Evolutionary conservation across 2,797 vertebrate genomes (phyloP), one percentile per base, ranked within the genome.

Genomic region (Furcifer pardalis): DNA sequence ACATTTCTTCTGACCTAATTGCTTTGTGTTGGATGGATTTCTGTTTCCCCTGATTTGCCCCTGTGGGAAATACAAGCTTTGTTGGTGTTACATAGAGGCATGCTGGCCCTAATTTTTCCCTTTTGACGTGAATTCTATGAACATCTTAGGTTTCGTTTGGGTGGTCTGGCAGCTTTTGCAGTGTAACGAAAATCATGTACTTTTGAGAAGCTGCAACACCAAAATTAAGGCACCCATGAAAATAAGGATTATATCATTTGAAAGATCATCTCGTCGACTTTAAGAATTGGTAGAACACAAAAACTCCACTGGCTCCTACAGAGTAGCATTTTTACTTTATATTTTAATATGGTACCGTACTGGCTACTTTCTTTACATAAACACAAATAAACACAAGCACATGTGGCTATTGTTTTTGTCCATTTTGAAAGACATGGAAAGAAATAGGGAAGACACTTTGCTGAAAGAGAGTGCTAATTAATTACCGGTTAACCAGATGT

Each of bases 401-500:
- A 63, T 30, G 32, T 10, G 15, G 21, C 10, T 21, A 12, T 56
- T 5, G 65, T 21, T 66, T 46, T 74, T 12, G n/a, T 30, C 79
- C 56, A 30, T 81, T 77, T 52, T 77, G 52, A 71, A 81, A 77
- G 73, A 68, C 75, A 32, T 66, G 25, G 32, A 40, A n/a, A 81
- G 30, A 32, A 7, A 9, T 7, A 46, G 4, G n/a, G 71, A 74
- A 23, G 60, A 2, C n/a, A 13, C 63, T 42, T 76, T 77, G 40
- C 66, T 81, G 65, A 59, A 86, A 81, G 40, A 49, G n/a, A 71
- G 73, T 25, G 23, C 65, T 62, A 77, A 69, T 76, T 49, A 86
- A 86, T 40, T 86, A 56, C 65, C 37, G 6, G 2, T 81, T 82
- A 82, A 82, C 65, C 60, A 81, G 79, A 81, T 86, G 63, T 68